Percentiles rank a stretch among this genome's conserved stretches.
Evolutionary conservation across 2,888 invertebrate genomes (phyloP).

Genomic region (Seira ritae): DNA sequence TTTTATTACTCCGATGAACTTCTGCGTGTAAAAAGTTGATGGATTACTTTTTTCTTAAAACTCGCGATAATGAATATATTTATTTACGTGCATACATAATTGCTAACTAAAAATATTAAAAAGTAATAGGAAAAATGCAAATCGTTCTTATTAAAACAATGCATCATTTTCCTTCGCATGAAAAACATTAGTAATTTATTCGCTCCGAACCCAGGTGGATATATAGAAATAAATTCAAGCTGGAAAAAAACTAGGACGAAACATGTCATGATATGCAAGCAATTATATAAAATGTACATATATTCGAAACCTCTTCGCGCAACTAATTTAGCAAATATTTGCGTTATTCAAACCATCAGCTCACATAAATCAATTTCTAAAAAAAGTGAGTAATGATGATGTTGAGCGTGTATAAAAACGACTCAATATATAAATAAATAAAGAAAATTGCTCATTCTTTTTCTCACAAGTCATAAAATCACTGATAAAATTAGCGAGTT

Average conservation of each 20-base stretch:
- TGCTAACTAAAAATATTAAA: slow-evolving; percentile 32
- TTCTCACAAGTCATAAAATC: slow-evolving; percentile 1
- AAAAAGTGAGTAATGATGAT: slow-evolving; percentile 31
- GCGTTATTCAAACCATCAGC: slow-evolving; percentile 38
- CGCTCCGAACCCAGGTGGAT: background rate
- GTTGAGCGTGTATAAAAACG: slow-evolving; percentile 26
- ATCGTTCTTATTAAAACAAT: slow-evolving; percentile 50
- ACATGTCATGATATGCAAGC: background rate
- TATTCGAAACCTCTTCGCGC: too few relatives aligned
- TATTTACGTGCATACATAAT: slow-evolving; percentile 51
- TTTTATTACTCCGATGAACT: background rate
- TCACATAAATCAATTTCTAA: slow-evolving; percentile 44
- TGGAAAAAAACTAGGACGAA: background rate
- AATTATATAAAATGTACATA: background rate
- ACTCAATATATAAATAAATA: slow-evolving; percentile 38
- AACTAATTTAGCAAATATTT: slow-evolving; percentile 47
- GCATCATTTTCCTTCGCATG: slow-evolving; percentile 33
- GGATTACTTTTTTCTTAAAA: slow-evolving; percentile 53
- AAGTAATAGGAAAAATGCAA: slow-evolving; percentile 61
- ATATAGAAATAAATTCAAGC: background rate
- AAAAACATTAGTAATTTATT: background rate
- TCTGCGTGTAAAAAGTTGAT: slow-evolving; percentile 42
- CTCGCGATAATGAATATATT: slow-evolving; percentile 26
- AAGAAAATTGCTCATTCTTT: background rate
- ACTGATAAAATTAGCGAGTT: slow-evolving; percentile 7